Percentiles rank a stretch among this genome's conserved stretches.
Conservation (phyloP, 1,140 invertebrate genomes). For the Belonocnema kinseyi region DNA sequence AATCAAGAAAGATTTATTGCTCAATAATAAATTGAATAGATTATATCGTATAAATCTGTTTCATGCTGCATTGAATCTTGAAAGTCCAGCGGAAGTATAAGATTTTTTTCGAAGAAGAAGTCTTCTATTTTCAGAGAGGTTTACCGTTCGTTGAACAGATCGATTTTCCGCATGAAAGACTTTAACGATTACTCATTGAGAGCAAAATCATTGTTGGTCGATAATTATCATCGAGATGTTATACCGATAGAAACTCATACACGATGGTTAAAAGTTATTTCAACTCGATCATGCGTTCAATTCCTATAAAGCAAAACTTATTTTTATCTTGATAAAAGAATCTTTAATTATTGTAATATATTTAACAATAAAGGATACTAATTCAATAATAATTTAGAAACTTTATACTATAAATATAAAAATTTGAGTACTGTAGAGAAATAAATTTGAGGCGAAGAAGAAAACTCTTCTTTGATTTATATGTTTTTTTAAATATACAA, state of each 20-base stretch:
- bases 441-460: no score
- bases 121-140: slow-evolving; percentile 46
- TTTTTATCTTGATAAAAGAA: not conserved
- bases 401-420: no score
- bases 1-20: not conserved
- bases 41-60: not conserved
- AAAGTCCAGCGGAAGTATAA: slow-evolving; percentile 38
- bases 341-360: not conserved
- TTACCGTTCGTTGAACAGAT: slow-evolving; percentile 51
- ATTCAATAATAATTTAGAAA: no score
- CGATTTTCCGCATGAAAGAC: slow-evolving; percentile 52
- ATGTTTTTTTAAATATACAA: no score
- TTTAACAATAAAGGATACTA: no score
- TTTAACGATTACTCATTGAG: not conserved
- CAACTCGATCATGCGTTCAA: slow-evolving; percentile 41
- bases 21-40: slow-evolving; percentile 1
- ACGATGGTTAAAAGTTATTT: slow-evolving; percentile 30
- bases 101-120: slow-evolving; percentile 37
- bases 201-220: slow-evolving; percentile 21
- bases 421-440: no score
- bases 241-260: slow-evolving; percentile 42
- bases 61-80: slow-evolving; percentile 32
- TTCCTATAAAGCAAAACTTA: slow-evolving; percentile 33
- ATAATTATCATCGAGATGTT: slow-evolving; percentile 11
- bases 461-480: no score